Conservation (phyloP, 2,113 vertebrate genomes). For the Hippocampus mohnikei region DNA sequence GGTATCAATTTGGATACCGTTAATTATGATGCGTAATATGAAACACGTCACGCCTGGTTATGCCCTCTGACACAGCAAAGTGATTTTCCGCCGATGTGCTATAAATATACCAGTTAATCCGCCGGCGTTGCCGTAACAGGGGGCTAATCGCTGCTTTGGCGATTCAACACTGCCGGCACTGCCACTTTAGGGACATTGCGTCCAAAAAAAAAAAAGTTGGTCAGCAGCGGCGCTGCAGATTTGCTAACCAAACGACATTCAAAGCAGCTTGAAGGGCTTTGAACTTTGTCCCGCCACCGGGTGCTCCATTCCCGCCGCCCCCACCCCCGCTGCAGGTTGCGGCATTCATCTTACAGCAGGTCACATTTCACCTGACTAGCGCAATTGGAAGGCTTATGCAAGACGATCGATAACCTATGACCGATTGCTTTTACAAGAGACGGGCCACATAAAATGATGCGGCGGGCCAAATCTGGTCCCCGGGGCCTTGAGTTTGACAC, state of each 20-base stretch:
- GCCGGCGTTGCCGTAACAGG: constrained; percentile 27
- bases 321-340: neutral
- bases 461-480: no score
- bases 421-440: neutral
- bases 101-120: constrained; percentile 56
- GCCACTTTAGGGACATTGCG: constrained; percentile 13
- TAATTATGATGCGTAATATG: neutral
- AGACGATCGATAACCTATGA: constrained; percentile 17
- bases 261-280: constrained; percentile 44
- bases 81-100: constrained; percentile 31
- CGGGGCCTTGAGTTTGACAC: no score
- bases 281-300: constrained; percentile 14
- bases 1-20: neutral
- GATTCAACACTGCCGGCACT: constrained; percentile 33
- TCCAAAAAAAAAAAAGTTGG: constrained; percentile 13
- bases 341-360: constrained; percentile 11
- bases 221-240: constrained; percentile 24
- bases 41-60: neutral
- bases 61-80: constrained; percentile 22
- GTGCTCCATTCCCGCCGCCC: neutral
- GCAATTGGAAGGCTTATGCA: constrained; percentile 12
- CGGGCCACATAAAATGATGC: neutral
- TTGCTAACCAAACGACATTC: constrained; percentile 63
- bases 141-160: constrained; percentile 57
- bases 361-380: neutral